Percentiles rank a stretch among this genome's conserved stretches.
These are phyloP conservation scores for Synergus laeviventris DNA, from an alignment of 2,888 invertebrate species.

Conservation along the genomic window DNA sequence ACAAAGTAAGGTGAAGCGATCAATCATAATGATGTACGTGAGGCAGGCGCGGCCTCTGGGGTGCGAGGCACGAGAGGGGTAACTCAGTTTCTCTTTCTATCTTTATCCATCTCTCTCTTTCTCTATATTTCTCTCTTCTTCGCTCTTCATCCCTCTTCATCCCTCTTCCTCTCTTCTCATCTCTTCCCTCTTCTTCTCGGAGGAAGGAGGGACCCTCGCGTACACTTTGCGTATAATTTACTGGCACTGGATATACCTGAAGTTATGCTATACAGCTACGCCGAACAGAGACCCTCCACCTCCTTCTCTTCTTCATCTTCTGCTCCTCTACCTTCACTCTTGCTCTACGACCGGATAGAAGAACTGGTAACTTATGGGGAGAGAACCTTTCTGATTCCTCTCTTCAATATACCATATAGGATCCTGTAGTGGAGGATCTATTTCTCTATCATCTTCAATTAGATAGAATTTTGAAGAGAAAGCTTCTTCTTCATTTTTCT, in stretches of 20 bases:
- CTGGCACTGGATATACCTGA: conserved; percentile 75
- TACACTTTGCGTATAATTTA: conserved; percentile 76
- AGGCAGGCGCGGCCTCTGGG: conserved; percentile 71
- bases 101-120: conserved; percentile 53
- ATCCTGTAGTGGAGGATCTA: not conserved
- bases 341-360: not conserved
- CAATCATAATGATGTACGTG: conserved; percentile 77
- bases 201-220: conserved; percentile 68
- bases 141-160: conserved; percentile 47
- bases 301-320: conserved; percentile 34
- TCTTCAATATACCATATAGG: not conserved
- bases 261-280: conserved; percentile 69
- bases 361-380: not conserved
- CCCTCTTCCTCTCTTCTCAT: conserved; percentile 49
- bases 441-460: no score
- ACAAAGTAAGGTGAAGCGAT: conserved; percentile 77
- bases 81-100: conserved; percentile 46
- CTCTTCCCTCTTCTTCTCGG: conserved; percentile 45
- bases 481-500: no score
- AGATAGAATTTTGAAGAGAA: no score
- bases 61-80: conserved; percentile 46
- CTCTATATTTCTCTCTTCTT: conserved; percentile 54
- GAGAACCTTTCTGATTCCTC: not conserved
- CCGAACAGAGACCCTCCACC: conserved; percentile 45
- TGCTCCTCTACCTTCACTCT: conserved; percentile 3